A percentile compares a stretch with the other conserved stretches of the same genome.
Evolutionary conservation across 2,113 vertebrate genomes (phyloP).

Genomic region (Triplophysa rosa): DNA sequence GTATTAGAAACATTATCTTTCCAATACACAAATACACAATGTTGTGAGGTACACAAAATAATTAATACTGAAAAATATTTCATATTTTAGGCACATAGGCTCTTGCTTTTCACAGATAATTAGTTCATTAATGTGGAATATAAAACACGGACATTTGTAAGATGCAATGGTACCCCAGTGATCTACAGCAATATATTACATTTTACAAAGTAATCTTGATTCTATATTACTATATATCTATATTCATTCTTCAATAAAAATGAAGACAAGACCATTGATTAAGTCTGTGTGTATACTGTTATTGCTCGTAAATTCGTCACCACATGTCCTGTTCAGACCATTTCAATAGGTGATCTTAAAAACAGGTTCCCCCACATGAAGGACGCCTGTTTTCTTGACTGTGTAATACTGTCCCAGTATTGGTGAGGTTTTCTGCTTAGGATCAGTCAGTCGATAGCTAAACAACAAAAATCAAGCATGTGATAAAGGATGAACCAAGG

Average conservation of each 20-base stretch:
- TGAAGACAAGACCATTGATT: background rate
- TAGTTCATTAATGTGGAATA: background rate
- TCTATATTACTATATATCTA: background rate
- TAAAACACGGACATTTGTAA: background rate
- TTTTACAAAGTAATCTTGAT: background rate
- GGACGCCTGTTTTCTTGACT: conserved; percentile 75
- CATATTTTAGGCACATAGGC: background rate
- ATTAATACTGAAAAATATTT: background rate
- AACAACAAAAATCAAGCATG: background rate
- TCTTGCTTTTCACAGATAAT: background rate
- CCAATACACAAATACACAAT: background rate
- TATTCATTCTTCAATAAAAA: background rate
- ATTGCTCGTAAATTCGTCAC: background rate
- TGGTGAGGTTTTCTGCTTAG: conserved; percentile 76
- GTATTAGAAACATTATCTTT: background rate
- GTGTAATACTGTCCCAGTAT: conserved; percentile 84
- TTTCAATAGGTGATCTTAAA: conserved; percentile 74
- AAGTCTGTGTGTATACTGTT: background rate
- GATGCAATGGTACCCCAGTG: background rate
- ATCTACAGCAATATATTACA: background rate
- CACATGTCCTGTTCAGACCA: background rate
- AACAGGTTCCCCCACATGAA: conserved; percentile 85
- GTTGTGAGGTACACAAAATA: background rate
- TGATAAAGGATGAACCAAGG: background rate
- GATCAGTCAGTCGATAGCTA: conserved; percentile 85